Percentiles rank a stretch among this genome's conserved stretches.
These are phyloP conservation scores for Griposia aprilina DNA, from an alignment of 2,888 invertebrate species.

Conservation along the genomic window DNA sequence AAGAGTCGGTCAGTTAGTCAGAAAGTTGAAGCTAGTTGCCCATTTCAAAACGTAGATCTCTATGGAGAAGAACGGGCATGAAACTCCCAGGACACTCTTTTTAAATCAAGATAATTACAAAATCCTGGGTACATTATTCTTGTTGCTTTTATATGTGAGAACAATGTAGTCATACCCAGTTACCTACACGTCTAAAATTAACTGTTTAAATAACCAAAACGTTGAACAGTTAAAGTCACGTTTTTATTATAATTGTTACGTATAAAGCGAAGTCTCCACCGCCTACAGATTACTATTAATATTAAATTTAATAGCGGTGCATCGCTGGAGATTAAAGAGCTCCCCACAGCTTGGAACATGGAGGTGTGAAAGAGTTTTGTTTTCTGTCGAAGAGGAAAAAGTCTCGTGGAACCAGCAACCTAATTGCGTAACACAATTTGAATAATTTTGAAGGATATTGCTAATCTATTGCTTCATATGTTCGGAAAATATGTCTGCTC, in stretches of 20 bases:
- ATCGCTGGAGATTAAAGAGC: conserved; percentile 76
- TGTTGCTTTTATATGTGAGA: too few species aligned
- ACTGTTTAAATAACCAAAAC: not conserved
- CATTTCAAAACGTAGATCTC: too few species aligned
- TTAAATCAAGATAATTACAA: too few species aligned
- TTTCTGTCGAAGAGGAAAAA: not conserved
- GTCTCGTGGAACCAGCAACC: not conserved
- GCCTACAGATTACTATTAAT: conserved; percentile 76
- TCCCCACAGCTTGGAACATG: conserved; percentile 42
- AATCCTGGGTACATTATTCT: too few species aligned
- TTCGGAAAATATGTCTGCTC: too few species aligned
- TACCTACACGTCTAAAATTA: not conserved
- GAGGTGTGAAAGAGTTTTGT: conserved; percentile 25
- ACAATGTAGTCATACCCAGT: not conserved
- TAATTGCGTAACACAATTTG: too few species aligned
- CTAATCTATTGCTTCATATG: too few species aligned
- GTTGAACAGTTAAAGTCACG: conserved; percentile 16
- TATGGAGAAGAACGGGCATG: too few species aligned
- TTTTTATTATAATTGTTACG: conserved; percentile 21
- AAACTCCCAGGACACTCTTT: too few species aligned
- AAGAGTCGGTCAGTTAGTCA: too few species aligned
- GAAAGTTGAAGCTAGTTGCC: too few species aligned
- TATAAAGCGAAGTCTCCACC: conserved; percentile 50
- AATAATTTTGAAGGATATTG: too few species aligned
- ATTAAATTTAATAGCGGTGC: conserved; percentile 76